Base-by-base conservation (phyloP, 2,888 invertebrate genomes). In the Cancer borealis region DNA sequence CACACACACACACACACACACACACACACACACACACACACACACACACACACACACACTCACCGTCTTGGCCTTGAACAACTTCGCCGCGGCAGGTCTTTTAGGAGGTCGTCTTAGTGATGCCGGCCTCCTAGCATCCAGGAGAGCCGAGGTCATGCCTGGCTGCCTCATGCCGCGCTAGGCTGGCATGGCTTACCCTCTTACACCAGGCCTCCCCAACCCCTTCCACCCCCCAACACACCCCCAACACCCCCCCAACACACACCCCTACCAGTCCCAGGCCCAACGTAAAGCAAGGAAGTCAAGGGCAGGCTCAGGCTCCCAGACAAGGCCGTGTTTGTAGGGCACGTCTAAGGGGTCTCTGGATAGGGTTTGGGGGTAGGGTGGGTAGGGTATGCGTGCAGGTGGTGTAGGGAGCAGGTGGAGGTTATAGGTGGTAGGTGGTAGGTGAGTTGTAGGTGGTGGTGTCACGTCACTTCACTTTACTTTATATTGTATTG, bases 11-110 rank as follows among this genome's bases (percentile, higher is more conserved):
- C 79, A 79, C 79, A 79, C 79, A 79, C 79, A 79, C 79, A 79
- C 79, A 79, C 79, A 79, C 79, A 79, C 79, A 79, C 79, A 79
- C 79, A 79, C 79, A 79, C 79, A 79, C 79, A 79, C 79, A 79
- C 79, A 79, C 79, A 79, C 79, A 79, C 79, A 8, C 30, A 30
- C 30, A 30, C 79, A 79, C 79, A 79, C 79, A 79, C 79, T 79
- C 79, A 79, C 79, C 79, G 79, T 79, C 79, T 79, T 79, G 79
- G 79, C 79, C 79, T 79, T 79, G 79, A 79, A 14, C 8, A 79
- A 30, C 79, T 30, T 79, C 3, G 79, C 30, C 6, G 30, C 30
- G 14, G 6, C 8, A 14, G 79, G 30, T 30, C 79, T 79, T 8
- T 46, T 10, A 46, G 49, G 88, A 46, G 49, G 79, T 30, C 79